These are phyloP conservation scores for Ambastaia sidthimunki DNA, from an alignment of 2,797 vertebrate species.

Conservation along the genomic window DNA sequence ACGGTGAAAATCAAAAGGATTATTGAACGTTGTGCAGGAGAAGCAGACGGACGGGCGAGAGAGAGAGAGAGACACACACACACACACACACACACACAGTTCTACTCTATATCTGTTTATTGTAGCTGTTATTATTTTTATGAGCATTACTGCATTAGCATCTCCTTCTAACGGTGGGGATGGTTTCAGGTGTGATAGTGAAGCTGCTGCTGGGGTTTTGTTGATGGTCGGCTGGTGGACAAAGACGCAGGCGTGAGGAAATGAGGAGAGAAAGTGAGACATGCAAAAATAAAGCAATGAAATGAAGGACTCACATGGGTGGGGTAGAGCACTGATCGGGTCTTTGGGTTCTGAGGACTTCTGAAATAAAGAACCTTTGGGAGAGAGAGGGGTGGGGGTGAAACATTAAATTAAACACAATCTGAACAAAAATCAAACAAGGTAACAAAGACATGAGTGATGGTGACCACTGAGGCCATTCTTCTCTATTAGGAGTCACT, in stretches of 20 bases:
- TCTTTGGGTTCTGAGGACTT: slow-evolving; percentile 96
- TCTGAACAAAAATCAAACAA: slow-evolving; percentile 81
- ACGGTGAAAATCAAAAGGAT: slow-evolving; percentile 70
- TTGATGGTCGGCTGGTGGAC: neutral
- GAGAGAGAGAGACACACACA: slow-evolving; percentile 22
- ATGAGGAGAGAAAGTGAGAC: slow-evolving; percentile 19
- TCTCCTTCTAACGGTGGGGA: neutral
- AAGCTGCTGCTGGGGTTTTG: neutral
- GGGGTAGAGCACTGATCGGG: slow-evolving; percentile 91
- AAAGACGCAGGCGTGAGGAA: neutral
- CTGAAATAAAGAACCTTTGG: slow-evolving; percentile 98
- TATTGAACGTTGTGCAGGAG: slow-evolving; percentile 40
- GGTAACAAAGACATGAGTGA: slow-evolving; percentile 80
- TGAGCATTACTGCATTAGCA: neutral
- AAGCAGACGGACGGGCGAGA: neutral
- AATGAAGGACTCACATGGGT: slow-evolving; percentile 95
- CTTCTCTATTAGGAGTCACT: slow-evolving; percentile 75
- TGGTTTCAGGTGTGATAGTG: neutral
- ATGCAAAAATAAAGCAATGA: slow-evolving; percentile 66
- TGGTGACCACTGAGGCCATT: slow-evolving; percentile 74
- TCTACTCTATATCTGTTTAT: neutral
- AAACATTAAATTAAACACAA: slow-evolving; percentile 80
- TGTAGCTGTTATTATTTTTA: neutral
- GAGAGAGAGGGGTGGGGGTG: slow-evolving; percentile 66
- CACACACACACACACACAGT: no score